These are phyloP conservation scores for Tylochromis polylepis DNA, from an alignment of 2,113 vertebrate species.

Conservation along the genomic window DNA sequence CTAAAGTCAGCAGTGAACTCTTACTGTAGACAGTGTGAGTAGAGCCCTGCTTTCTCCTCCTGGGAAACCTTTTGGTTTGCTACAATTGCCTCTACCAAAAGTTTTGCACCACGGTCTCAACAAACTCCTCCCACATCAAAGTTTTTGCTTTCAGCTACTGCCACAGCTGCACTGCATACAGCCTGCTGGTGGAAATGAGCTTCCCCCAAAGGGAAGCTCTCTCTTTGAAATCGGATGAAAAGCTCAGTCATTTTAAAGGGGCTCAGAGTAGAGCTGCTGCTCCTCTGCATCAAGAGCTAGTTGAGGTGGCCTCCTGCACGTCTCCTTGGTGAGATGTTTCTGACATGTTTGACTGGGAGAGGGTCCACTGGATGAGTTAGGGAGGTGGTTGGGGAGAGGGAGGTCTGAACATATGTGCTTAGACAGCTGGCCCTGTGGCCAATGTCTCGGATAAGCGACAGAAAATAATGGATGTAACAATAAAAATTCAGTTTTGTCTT, in stretches of 20 bases:
- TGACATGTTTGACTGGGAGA: neutral
- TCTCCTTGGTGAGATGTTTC: neutral
- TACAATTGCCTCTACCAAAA: neutral
- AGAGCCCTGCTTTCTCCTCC: neutral
- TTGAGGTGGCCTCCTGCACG: neutral
- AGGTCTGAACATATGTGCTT: neutral
- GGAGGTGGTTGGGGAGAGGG: neutral
- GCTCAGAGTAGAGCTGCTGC: neutral
- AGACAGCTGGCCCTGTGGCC: neutral
- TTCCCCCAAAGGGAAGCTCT: neutral
- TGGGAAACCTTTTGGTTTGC: neutral
- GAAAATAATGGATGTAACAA: neutral
- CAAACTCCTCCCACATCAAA: neutral
- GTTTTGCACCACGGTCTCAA: neutral
- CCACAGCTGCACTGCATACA: neutral
- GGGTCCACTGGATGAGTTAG: neutral
- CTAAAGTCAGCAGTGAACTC: neutral
- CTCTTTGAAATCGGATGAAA: neutral
- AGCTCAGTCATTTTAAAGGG: neutral
- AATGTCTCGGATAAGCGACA: neutral
- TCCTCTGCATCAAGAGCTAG: neutral
- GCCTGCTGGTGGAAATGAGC: neutral
- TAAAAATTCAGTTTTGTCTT: neutral
- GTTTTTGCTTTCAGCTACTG: neutral
- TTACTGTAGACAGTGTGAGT: neutral